These are phyloP conservation scores for Psophia crepitans DNA, from an alignment of 2,113 vertebrate genomes.

Conservation along the genomic window DNA sequence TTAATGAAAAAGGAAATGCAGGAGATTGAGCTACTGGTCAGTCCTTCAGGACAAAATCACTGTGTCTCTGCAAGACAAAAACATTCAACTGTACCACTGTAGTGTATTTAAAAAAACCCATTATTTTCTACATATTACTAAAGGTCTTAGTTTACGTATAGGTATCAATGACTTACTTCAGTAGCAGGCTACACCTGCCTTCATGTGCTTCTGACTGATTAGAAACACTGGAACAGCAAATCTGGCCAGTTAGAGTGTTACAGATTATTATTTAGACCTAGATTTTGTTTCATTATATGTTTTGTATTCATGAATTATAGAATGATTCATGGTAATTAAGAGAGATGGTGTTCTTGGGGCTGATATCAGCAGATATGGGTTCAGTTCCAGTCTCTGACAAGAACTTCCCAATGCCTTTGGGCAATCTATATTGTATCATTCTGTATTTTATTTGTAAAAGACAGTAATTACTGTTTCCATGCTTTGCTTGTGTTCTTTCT, in stretches of 20 bases:
- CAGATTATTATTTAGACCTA: neutral
- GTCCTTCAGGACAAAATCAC: neutral
- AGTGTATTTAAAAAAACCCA: neutral
- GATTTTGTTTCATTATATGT: neutral
- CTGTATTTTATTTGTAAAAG: neutral
- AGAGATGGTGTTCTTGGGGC: neutral
- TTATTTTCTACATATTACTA: neutral
- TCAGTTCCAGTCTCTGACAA: neutral
- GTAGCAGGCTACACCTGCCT: neutral
- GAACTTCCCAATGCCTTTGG: neutral
- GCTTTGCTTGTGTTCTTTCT: neutral
- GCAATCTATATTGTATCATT: neutral
- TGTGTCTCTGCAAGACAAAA: neutral
- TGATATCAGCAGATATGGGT: neutral
- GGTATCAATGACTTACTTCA: neutral
- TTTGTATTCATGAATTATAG: neutral
- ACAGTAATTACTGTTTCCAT: neutral
- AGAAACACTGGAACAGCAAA: neutral
- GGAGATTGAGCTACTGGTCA: neutral
- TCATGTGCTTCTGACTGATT: neutral
- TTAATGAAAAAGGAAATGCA: neutral
- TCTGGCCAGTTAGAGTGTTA: neutral
- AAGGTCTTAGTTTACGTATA: neutral
- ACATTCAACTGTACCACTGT: neutral
- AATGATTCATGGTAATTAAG: neutral